A percentile compares a stretch with the other conserved stretches of the same genome.
phyloP scores from a whole-genome alignment of 2,888 invertebrate genomes.

The Chironomus tentans region DNA sequence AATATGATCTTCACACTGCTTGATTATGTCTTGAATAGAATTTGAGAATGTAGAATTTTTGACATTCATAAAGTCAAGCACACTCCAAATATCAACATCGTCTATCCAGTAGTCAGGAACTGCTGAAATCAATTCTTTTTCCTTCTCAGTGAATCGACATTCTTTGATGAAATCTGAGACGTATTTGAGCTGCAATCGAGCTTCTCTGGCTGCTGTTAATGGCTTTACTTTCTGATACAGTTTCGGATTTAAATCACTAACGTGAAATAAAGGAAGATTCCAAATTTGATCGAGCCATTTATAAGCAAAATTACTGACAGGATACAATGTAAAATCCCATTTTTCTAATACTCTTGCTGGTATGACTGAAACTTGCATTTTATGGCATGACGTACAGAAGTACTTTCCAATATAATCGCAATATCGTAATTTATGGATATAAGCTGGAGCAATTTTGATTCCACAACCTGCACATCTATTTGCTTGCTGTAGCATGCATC shows the following conservation, averaged over 20 bases:
- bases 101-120: slow-evolving; percentile 51
- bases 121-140: slow-evolving; percentile 48
- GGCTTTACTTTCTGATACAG: slow-evolving; percentile 55
- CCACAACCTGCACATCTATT: slow-evolving; percentile 79
- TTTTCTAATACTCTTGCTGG: slow-evolving; percentile 52
- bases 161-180: slow-evolving; percentile 60
- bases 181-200: slow-evolving; percentile 57
- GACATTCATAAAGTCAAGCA: slow-evolving; percentile 59
- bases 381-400: slow-evolving; percentile 80
- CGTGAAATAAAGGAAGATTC: slow-evolving; percentile 66
- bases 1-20: slow-evolving; percentile 52
- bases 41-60: slow-evolving; percentile 51
- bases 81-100: slow-evolving; percentile 62
- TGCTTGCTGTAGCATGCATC: slow-evolving; percentile 60
- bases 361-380: slow-evolving; percentile 62
- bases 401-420: slow-evolving; percentile 77
- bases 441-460: slow-evolving; percentile 62
- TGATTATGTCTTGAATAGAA: slow-evolving; percentile 50
- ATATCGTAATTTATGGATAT: slow-evolving; percentile 65
- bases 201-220: slow-evolving; percentile 51
- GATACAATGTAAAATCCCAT: slow-evolving; percentile 52
- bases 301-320: slow-evolving; percentile 74
- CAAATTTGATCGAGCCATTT: slow-evolving; percentile 67
- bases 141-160: slow-evolving; percentile 58
- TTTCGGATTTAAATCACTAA: slow-evolving; percentile 59